These are phyloP conservation scores for Gadopsis bispinosus DNA, from an alignment of 2,797 vertebrate species.

Conservation along the genomic window DNA sequence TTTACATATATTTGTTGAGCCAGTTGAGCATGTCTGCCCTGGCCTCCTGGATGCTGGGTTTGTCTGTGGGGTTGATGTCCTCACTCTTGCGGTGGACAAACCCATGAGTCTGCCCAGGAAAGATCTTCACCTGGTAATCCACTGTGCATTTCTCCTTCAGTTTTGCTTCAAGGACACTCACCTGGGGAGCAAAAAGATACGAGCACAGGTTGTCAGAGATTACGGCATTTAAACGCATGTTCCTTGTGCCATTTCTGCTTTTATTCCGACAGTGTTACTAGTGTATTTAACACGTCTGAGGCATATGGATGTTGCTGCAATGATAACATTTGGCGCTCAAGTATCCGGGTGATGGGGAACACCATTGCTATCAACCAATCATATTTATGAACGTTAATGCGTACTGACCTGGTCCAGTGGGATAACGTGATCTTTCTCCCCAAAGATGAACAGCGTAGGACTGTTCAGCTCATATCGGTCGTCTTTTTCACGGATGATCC, in stretches of 20 bases:
- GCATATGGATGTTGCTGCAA: not conserved
- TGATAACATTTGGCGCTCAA: not conserved
- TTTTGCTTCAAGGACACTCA: conserved; percentile 84
- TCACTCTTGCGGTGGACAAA: conserved; percentile 94
- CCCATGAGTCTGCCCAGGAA: conserved; percentile 92
- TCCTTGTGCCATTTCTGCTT: not conserved
- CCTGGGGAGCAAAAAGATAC: conserved; percentile 73
- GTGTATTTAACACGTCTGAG: not conserved
- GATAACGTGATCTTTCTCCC: conserved; percentile 84
- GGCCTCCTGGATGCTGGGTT: conserved; percentile 87
- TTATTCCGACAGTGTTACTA: not conserved
- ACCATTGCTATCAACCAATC: not conserved
- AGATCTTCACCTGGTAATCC: conserved; percentile 90
- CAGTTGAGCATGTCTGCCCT: conserved; percentile 90
- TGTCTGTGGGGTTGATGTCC: conserved; percentile 88
- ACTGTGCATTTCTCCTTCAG: conserved; percentile 88
- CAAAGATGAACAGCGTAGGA: conserved; percentile 90
- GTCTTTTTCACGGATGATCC: conserved; percentile 83
- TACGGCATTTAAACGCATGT: not conserved
- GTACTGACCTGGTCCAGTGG: conserved; percentile 83
- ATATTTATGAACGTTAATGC: not conserved
- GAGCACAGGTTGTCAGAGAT: not conserved
- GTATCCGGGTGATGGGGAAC: not conserved
- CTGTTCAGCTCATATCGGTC: conserved; percentile 81
- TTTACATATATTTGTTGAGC: conserved; percentile 90